Conservation (phyloP, 2,888 invertebrate genomes). For the Oxyscelio sp. region DNA sequence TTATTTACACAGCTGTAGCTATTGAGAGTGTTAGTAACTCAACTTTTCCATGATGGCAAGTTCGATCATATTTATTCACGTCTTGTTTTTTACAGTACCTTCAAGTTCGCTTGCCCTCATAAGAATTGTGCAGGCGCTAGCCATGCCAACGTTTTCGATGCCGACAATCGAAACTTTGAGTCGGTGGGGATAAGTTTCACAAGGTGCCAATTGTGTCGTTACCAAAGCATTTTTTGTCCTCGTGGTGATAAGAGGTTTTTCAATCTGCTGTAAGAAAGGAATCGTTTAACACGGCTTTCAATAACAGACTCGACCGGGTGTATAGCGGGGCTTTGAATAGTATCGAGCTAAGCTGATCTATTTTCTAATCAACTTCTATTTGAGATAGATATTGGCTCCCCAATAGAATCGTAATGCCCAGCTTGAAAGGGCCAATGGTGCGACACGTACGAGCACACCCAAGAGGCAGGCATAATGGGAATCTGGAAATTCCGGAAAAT, state of each 20-base stretch:
- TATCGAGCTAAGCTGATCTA: slow-evolving; percentile 64
- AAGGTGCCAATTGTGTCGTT: slow-evolving; percentile 81
- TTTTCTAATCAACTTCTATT: slow-evolving; percentile 63
- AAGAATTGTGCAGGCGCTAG: too few relatives aligned
- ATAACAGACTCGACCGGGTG: slow-evolving; percentile 47
- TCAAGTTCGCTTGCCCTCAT: too few relatives aligned
- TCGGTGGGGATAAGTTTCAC: too few relatives aligned
- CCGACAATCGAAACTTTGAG: too few relatives aligned
- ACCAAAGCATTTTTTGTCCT: slow-evolving; percentile 85
- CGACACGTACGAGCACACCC: slow-evolving; percentile 8
- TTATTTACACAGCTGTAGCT: too few relatives aligned
- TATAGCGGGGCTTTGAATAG: slow-evolving; percentile 54
- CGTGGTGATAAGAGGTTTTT: slow-evolving; percentile 79
- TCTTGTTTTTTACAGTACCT: too few relatives aligned
- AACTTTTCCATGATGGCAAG: too few relatives aligned
- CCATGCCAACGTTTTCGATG: too few relatives aligned
- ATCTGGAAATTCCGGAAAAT: background rate
- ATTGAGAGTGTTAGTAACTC: too few relatives aligned
- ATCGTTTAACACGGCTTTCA: slow-evolving; percentile 67
- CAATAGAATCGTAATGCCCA: slow-evolving; percentile 46
- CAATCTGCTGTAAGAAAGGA: slow-evolving; percentile 74
- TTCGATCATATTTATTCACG: too few relatives aligned
- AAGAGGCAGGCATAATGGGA: slow-evolving; percentile 15
- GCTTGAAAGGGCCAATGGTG: slow-evolving; percentile 39
- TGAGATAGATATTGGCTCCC: slow-evolving; percentile 50